Evolutionary conservation across 2,113 vertebrate species (phyloP).

Genomic region (Seriola aureovittata): DNA sequence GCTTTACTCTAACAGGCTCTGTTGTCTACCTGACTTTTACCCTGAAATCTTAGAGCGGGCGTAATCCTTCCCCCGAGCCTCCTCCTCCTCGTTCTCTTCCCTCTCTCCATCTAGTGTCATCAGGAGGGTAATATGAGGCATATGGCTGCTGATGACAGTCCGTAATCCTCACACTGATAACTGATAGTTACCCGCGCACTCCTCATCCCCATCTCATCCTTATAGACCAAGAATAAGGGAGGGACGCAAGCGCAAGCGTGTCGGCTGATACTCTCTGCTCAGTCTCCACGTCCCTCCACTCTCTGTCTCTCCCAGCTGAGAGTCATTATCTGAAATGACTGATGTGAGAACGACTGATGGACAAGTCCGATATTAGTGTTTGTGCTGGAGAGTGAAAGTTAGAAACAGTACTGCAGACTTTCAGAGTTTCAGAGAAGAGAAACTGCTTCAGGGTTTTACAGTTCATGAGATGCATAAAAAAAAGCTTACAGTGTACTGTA

Average conservation of each 20-base stretch:
- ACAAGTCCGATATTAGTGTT: slow-evolving; percentile 64
- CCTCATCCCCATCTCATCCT: slow-evolving; percentile 69
- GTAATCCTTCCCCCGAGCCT: slow-evolving; percentile 74
- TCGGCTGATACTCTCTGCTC: slow-evolving; percentile 42
- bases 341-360: slow-evolving; percentile 70
- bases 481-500: slow-evolving; percentile 5
- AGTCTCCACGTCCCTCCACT: slow-evolving; percentile 29
- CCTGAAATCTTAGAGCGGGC: slow-evolving; percentile 73
- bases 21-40: slow-evolving; percentile 78
- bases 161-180: slow-evolving; percentile 78
- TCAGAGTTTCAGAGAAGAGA: slow-evolving; percentile 34
- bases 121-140: slow-evolving; percentile 78
- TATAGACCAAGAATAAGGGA: slow-evolving; percentile 50
- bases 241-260: slow-evolving; percentile 26
- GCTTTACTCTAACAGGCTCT: slow-evolving; percentile 70
- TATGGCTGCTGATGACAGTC: slow-evolving; percentile 78
- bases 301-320: slow-evolving; percentile 57
- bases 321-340: slow-evolving; percentile 75
- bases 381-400: slow-evolving; percentile 55
- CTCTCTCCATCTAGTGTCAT: slow-evolving; percentile 75
- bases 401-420: slow-evolving; percentile 32
- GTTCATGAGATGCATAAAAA: slow-evolving; percentile 40
- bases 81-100: slow-evolving; percentile 44
- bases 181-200: slow-evolving; percentile 73
- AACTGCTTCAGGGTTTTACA: slow-evolving; percentile 34